Evolutionary conservation across 2,888 invertebrate genomes (phyloP).

Genomic region (Ligdia adustata): DNA sequence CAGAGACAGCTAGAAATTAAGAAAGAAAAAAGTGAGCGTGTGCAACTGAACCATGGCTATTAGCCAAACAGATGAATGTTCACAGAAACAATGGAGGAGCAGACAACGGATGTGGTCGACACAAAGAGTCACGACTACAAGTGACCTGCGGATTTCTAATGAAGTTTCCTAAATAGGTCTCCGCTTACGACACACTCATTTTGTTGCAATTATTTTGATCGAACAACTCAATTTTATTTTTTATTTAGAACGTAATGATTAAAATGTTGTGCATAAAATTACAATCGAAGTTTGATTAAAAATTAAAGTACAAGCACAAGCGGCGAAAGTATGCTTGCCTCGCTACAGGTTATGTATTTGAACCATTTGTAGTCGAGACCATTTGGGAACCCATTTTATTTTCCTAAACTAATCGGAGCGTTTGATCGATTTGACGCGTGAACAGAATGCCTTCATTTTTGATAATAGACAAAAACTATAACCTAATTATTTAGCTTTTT

Average conservation of each 20-base stretch:
- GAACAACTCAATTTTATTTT: conserved; percentile 7
- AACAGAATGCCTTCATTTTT: too few relatives aligned
- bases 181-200: conserved; percentile 9
- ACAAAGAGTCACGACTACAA: neutral
- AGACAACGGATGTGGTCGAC: conserved; percentile 18
- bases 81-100: conserved; percentile 26
- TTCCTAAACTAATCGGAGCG: too few relatives aligned
- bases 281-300: too few relatives aligned
- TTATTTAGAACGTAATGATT: conserved; percentile 9
- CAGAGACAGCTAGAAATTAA: conserved; percentile 53
- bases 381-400: too few relatives aligned
- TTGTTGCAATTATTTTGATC: conserved; percentile 20
- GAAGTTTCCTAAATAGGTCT: conserved; percentile 21
- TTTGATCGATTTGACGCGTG: too few relatives aligned
- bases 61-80: conserved; percentile 27
- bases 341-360: too few relatives aligned
- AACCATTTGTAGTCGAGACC: too few relatives aligned
- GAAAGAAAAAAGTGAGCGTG: conserved; percentile 54
- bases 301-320: too few relatives aligned
- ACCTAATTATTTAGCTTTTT: too few relatives aligned
- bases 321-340: too few relatives aligned
- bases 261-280: conserved; percentile 8
- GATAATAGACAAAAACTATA: too few relatives aligned
- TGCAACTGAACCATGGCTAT: conserved; percentile 44
- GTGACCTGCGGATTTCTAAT: conserved; percentile 14